Evolutionary conservation across 2,797 vertebrate genomes (phyloP).

Genomic region (Poeciliopsis paucimaculata): DNA sequence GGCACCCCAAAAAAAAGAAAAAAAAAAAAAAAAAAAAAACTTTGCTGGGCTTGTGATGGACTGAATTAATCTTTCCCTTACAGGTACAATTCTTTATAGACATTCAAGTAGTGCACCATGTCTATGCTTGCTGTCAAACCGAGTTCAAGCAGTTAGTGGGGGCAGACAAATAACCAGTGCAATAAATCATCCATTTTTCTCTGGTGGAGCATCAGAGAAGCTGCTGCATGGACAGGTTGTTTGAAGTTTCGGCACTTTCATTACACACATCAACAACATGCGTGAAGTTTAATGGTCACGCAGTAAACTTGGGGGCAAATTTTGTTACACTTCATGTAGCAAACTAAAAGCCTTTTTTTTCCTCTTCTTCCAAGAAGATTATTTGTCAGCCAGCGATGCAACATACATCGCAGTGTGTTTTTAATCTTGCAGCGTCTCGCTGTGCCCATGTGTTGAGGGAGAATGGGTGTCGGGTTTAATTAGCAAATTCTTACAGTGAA

Average conservation of each 20-base stretch:
- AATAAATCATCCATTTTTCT: constrained; percentile 72
- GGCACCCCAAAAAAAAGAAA: no score
- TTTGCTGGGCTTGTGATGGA: constrained; percentile 61
- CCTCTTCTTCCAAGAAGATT: constrained; percentile 41
- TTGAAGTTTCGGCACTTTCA: constrained; percentile 74
- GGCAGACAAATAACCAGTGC: constrained; percentile 67
- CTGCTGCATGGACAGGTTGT: constrained; percentile 51
- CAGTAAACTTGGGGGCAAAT: constrained; percentile 53
- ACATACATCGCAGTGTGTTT: constrained; percentile 54
- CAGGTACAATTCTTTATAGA: constrained; percentile 66
- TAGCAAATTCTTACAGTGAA: constrained; percentile 75
- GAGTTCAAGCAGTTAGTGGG: constrained; percentile 69
- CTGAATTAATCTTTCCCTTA: constrained; percentile 73
- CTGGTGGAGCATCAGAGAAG: constrained; percentile 49
- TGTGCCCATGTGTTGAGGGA: constrained; percentile 63
- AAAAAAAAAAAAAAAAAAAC: constrained; percentile 9
- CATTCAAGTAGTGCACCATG: constrained; percentile 62
- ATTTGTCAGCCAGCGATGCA: constrained; percentile 59
- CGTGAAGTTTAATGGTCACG: constrained; percentile 69
- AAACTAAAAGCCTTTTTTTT: constrained; percentile 62
- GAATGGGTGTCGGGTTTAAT: constrained; percentile 79
- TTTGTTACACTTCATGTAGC: constrained; percentile 51
- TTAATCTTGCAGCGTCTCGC: constrained; percentile 54
- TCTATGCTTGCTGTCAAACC: constrained; percentile 65
- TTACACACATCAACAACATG: constrained; percentile 73